Evolutionary conservation across 2,797 vertebrate species (phyloP), one percentile per base, ranked within the genome.

Genomic region (Cheirogaleus major): DNA sequence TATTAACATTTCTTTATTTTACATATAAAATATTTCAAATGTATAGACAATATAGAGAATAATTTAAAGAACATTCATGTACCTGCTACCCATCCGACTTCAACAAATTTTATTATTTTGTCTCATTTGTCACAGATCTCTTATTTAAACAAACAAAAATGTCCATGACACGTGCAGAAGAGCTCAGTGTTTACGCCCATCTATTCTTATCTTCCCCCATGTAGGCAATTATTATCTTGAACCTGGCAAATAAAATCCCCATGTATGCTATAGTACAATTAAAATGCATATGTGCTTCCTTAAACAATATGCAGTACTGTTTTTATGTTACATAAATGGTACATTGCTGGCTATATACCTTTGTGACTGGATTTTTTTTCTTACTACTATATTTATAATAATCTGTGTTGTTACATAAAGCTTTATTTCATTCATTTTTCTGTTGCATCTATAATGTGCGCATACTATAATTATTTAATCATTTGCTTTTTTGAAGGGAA

Each of bases 141-240:
- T 79, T 69, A 50, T 69, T 82, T 61, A 92, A 90, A 50, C 12
- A 75, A 93, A 57, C 17, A 45, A 72, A 82, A 96, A 61, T 75
- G 27, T 84, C 25, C 9, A 41, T 23, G 15, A 23, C 45, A 52
- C 1, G 9, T 67, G 12, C 61, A 63, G 79, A 88, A 59, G 14
- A 82, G 1, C 67, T 81, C 35, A 38, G 0, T 23, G 3, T 95
- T 41, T 41, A 15, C 1, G n/a, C 12, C 3, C 27, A 1, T 90
- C 18, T 87, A 57, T 93, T 92, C 35, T 70, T 75, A 30, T 65
- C 10, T 63, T 45, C 59, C 43, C 38, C 1, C 0, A 20, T 25
- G 75, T 82, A 91, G 4, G 45, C 52, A 88, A 48, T 73, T 45
- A 50, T 18, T 38, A 4, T 57, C n/a, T 2, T 45, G 41, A 55